These are phyloP conservation scores for Molothrus aeneus DNA, from an alignment of 2,797 vertebrate genomes.

Conservation along the genomic window DNA sequence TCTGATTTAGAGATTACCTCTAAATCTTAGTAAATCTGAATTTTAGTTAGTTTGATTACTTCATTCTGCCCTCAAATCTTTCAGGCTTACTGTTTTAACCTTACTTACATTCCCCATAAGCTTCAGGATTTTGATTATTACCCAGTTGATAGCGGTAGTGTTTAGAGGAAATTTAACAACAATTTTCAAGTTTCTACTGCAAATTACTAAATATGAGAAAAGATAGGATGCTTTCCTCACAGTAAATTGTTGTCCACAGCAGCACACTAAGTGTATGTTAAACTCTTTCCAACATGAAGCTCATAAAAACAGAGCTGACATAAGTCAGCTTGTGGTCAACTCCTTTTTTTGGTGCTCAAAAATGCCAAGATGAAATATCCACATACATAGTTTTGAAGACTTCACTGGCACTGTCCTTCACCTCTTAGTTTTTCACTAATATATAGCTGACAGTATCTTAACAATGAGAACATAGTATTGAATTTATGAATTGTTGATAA, in stretches of 20 bases:
- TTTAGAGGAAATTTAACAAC: background rate
- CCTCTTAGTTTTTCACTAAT: background rate
- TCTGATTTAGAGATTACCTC: background rate
- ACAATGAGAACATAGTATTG: background rate
- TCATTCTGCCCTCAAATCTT: background rate
- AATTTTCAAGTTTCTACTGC: background rate
- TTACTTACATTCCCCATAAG: background rate
- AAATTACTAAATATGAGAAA: conserved; percentile 34
- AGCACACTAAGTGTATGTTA: background rate
- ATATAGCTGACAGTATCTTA: background rate
- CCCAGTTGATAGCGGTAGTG: background rate
- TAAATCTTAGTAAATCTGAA: background rate
- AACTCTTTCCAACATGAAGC: background rate
- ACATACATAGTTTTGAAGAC: background rate
- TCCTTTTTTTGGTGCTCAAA: background rate
- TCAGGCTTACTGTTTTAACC: background rate
- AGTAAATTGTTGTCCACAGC: background rate
- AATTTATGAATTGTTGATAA: background rate
- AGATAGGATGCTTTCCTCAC: background rate
- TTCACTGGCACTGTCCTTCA: background rate
- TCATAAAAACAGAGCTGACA: background rate
- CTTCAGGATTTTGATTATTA: conserved; percentile 16
- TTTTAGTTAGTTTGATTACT: background rate
- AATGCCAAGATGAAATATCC: background rate
- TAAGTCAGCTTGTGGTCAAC: background rate